These are phyloP conservation scores for Coreius guichenoti DNA, from an alignment of 2,797 vertebrate species.

Conservation along the genomic window DNA sequence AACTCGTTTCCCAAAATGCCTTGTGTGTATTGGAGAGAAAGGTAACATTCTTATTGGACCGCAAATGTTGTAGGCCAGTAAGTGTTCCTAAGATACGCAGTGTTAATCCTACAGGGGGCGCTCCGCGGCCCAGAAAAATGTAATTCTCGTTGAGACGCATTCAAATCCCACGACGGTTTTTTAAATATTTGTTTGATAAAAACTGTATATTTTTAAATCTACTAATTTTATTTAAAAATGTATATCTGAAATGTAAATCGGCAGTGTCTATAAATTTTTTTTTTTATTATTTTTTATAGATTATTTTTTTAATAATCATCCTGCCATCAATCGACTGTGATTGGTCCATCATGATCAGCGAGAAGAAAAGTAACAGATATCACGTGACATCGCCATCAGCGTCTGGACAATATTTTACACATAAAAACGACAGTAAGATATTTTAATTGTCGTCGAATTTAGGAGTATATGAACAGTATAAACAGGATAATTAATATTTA, in stretches of 20 bases:
- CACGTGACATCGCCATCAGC: not conserved
- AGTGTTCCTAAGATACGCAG: conserved; percentile 19
- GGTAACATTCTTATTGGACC: conserved; percentile 12
- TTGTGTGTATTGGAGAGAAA: conserved; percentile 3
- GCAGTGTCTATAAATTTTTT: too few species aligned
- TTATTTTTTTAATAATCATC: not conserved
- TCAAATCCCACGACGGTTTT: not conserved
- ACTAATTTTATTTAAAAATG: too few species aligned
- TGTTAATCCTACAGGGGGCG: not conserved
- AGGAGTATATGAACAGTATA: not conserved
- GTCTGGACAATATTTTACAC: not conserved
- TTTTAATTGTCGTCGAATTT: not conserved
- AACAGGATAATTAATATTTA: not conserved
- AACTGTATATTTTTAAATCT: not conserved
- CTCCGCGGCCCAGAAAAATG: not conserved
- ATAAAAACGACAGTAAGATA: not conserved
- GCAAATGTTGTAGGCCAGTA: not conserved
- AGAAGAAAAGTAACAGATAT: not conserved
- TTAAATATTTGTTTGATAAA: not conserved
- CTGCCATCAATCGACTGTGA: not conserved
- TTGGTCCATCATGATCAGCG: not conserved
- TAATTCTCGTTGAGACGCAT: not conserved
- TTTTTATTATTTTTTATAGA: too few species aligned
- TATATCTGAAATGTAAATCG: not conserved
- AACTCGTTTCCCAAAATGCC: conserved; percentile 71